Base-by-base conservation (phyloP, 2,113 vertebrate genomes). In the Gopherus evgoodei region DNA sequence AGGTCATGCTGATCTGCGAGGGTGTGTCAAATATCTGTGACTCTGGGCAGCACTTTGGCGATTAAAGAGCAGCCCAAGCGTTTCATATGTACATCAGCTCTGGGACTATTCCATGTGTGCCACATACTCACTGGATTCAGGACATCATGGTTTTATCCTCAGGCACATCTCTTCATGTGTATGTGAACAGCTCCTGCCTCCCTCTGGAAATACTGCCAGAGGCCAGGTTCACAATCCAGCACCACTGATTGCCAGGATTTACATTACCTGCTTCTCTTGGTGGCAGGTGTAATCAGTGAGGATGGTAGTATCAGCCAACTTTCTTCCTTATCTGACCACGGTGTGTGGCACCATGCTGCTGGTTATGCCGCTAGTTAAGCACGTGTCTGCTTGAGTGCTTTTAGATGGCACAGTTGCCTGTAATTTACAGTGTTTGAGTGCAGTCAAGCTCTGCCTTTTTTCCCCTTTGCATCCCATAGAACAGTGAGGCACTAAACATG, bases 181-280 rank as follows among this genome's bases (percentile, higher is more conserved):
- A 29, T 91, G 84, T 56, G 79, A 92, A 90, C 31, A 35, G 79
- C n/a, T 95, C 91, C 84, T 86, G 42, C 9, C 65, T 72, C 19
- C n/a, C 65, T 72, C n/a, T 91, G 91, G 90, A 96, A 95, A 75
- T 90, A 59, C 75, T 90, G 79, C 88, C 88, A 93, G 87, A 91
- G 42, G 78, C n/a, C 62, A 92, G 56, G 82, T 56, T 84, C 57
- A 29, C 72, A 76, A 84, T 92, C 79, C 11, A 1, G 50, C 17
- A 72, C 85, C 50, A 52, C 78, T 87, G 75, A 53, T 2, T 89
- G 92, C 91, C 94, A 95, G 88, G 50, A 85, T 86, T 96, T 90
- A 86, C 85, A 91, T 95, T 93, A 96, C 89, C 88, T 95, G 86
- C 17, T 47, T 78, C 75, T 47, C 6, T 47, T 92, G 57, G 62